Conservation (phyloP, 2,888 invertebrate species). For the Muschampia plurimacula region DNA sequence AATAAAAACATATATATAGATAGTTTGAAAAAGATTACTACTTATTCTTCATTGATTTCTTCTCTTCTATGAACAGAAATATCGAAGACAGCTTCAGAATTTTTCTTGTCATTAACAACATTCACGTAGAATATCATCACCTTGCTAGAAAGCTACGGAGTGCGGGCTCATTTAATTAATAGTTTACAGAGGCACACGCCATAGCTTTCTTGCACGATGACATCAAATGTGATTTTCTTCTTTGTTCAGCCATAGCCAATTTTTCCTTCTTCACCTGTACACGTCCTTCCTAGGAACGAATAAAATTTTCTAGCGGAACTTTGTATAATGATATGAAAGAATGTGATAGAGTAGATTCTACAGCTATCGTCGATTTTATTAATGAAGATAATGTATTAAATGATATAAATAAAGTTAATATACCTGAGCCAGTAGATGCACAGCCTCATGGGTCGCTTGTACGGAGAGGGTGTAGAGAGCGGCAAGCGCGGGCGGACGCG, state of each 20-base stretch:
- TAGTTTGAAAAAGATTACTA: neutral
- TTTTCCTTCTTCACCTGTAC: neutral
- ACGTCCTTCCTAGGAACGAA: neutral
- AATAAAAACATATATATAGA: too few species aligned
- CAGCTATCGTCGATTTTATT: neutral
- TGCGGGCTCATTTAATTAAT: conserved; percentile 30
- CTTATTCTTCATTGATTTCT: neutral
- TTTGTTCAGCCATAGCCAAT: conserved; percentile 8
- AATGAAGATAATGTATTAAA: neutral
- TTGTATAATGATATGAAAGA: neutral
- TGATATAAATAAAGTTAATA: neutral
- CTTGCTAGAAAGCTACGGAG: conserved; percentile 39
- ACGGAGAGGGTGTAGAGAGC: conserved; percentile 96
- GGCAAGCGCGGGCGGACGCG: conserved; percentile 94
- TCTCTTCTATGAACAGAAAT: neutral
- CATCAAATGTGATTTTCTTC: neutral
- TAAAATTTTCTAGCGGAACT: neutral
- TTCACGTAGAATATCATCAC: conserved; percentile 22
- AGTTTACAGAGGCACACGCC: conserved; percentile 39
- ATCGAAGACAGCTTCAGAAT: neutral
- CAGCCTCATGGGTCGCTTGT: conserved; percentile 98
- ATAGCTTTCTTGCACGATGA: conserved; percentile 37
- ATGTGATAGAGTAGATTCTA: neutral
- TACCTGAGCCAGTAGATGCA: conserved; percentile 92
- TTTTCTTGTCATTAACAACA: neutral